A percentile compares a stretch with the other conserved stretches of the same genome.
These are phyloP conservation scores for Hermaeophaga mercurialis DNA, from an alignment of 2,888 invertebrate genomes.

Conservation along the genomic window DNA sequence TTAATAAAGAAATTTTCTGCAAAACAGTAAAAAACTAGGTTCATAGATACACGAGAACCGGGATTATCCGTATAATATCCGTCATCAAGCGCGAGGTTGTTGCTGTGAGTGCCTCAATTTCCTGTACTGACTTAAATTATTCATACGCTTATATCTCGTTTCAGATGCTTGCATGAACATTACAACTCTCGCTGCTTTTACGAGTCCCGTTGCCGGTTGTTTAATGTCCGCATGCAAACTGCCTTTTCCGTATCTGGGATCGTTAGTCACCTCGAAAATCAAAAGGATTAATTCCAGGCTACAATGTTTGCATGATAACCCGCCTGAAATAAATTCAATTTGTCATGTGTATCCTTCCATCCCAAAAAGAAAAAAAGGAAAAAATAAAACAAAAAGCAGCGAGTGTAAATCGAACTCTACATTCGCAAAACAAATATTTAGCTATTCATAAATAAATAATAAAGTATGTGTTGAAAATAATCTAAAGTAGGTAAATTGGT, in stretches of 20 bases:
- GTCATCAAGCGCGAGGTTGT: constrained; percentile 42
- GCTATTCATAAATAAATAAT: too few species aligned
- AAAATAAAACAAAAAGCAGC: too few species aligned
- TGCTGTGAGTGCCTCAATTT: constrained; percentile 43
- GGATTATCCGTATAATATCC: constrained; percentile 44
- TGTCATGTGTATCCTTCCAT: too few species aligned
- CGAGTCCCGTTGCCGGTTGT: constrained; percentile 17
- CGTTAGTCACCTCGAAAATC: constrained; percentile 15
- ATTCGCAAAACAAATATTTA: too few species aligned
- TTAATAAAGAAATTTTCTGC: too few species aligned
- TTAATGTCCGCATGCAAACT: constrained; percentile 23
- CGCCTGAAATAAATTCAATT: not conserved
- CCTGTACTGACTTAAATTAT: constrained; percentile 49
- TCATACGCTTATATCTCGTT: constrained; percentile 51
- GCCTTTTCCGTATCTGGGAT: constrained; percentile 17
- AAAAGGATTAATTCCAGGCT: constrained; percentile 11
- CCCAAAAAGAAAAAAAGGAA: too few species aligned
- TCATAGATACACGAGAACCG: constrained; percentile 38
- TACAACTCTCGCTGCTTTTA: constrained; percentile 38
- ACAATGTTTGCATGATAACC: not conserved
- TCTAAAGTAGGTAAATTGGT: too few species aligned
- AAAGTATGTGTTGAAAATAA: too few species aligned
- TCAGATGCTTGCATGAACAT: constrained; percentile 47
- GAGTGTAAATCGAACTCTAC: too few species aligned
- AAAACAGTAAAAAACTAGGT: constrained; percentile 8